Percentiles rank a stretch among this genome's conserved stretches.
Evolutionary conservation across 2,797 vertebrate species (phyloP).

Genomic region (Oryzias sinensis): DNA sequence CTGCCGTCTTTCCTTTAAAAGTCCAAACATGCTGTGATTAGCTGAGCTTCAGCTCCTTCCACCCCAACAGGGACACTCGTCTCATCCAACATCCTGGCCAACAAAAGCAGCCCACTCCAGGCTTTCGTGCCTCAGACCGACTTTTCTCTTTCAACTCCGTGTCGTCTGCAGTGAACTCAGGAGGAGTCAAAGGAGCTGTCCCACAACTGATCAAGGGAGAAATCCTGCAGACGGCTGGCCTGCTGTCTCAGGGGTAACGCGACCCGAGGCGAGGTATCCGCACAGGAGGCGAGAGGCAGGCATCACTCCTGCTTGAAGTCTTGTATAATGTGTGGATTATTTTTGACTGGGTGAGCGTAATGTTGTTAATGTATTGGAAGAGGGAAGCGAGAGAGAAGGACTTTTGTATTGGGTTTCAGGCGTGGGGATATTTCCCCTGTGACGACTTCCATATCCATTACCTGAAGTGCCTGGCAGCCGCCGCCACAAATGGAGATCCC

Average conservation of each 20-base stretch:
- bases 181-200: slow-evolving; percentile 60
- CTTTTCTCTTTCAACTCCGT: slow-evolving; percentile 34
- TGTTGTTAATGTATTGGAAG: slow-evolving; percentile 42
- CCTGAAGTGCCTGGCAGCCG: slow-evolving; percentile 50
- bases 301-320: slow-evolving; percentile 27
- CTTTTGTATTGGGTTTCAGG: slow-evolving; percentile 33
- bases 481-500: slow-evolving; percentile 53
- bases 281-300: background rate
- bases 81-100: slow-evolving; percentile 10
- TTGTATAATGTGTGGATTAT: slow-evolving; percentile 37
- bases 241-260: slow-evolving; percentile 40
- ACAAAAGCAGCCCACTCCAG: slow-evolving; percentile 32
- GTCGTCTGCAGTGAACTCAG: slow-evolving; percentile 48
- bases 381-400: slow-evolving; percentile 13
- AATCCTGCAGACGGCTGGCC: slow-evolving; percentile 55
- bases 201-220: slow-evolving; percentile 61
- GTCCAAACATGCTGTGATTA: no score
- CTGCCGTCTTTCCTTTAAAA: no score
- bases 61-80: slow-evolving; percentile 45
- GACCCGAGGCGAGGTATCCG: slow-evolving; percentile 43
- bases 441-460: slow-evolving; percentile 61
- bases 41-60: slow-evolving; percentile 43
- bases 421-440: slow-evolving; percentile 58
- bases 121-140: background rate
- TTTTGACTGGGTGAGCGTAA: slow-evolving; percentile 35